Evolutionary conservation across 2,113 vertebrate genomes (phyloP).

Genomic region (Aphelocoma coerulescens): DNA sequence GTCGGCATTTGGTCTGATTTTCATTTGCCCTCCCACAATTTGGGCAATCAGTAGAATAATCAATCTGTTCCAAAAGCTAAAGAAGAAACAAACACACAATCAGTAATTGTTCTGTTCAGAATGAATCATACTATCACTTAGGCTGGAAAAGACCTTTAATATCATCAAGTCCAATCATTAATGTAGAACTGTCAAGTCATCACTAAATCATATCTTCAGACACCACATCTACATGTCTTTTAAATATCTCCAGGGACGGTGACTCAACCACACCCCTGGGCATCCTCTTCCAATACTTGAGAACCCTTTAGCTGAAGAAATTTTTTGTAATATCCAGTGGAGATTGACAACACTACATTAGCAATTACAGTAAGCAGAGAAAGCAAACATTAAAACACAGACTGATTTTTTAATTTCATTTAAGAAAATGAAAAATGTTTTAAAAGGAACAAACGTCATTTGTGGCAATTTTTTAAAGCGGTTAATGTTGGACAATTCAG

Average conservation of each 20-base stretch:
- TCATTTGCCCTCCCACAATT: slow-evolving; percentile 80
- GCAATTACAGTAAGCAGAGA: background rate
- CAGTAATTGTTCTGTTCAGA: background rate
- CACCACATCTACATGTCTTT: background rate
- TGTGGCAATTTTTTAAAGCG: background rate
- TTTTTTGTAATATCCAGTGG: background rate
- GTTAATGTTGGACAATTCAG: background rate
- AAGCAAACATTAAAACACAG: background rate
- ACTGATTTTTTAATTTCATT: background rate
- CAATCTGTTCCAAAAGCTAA: slow-evolving; percentile 74
- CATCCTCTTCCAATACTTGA: background rate
- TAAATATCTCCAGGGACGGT: background rate
- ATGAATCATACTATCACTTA: background rate
- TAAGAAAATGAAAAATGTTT: background rate
- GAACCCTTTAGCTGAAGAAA: background rate
- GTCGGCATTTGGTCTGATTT: slow-evolving; percentile 78
- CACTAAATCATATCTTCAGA: background rate
- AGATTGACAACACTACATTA: background rate
- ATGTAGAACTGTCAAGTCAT: background rate
- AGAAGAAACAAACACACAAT: background rate
- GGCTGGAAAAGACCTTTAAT: background rate
- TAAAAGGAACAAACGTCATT: background rate
- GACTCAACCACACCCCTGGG: background rate
- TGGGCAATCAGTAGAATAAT: slow-evolving; percentile 74
- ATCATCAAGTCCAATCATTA: background rate